These are phyloP conservation scores for Lordiphosa mommai DNA, from an alignment of 1,140 invertebrate genomes.

Conservation along the genomic window DNA sequence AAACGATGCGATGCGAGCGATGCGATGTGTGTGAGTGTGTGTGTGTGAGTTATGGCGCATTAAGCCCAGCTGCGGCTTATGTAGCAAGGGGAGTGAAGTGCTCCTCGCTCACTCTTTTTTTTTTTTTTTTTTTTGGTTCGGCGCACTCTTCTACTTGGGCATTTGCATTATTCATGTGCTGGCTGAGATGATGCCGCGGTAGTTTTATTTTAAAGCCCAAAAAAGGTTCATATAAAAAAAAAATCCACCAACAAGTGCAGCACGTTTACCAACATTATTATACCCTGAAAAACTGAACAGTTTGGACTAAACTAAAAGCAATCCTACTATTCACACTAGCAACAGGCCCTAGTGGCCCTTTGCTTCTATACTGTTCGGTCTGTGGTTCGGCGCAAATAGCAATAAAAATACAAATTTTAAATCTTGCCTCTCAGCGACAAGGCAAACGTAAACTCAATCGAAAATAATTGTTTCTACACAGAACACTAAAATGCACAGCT, in stretches of 20 bases:
- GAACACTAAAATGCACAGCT: too few species aligned
- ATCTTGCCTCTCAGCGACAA: too few species aligned
- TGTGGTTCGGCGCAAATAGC: too few species aligned
- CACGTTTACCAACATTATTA: conserved; percentile 13
- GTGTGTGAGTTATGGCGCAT: conserved; percentile 62
- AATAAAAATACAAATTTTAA: too few species aligned
- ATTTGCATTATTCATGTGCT: conserved; percentile 72
- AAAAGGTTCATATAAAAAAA: conserved; percentile 51
- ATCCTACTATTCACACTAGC: too few species aligned
- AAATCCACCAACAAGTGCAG: conserved; percentile 55
- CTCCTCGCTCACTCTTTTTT: not conserved
- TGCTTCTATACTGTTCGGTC: too few species aligned
- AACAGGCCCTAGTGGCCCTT: too few species aligned
- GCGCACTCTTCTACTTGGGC: conserved; percentile 31
- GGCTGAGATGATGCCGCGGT: conserved; percentile 26
- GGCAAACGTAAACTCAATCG: too few species aligned
- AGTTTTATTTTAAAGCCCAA: conserved; percentile 69
- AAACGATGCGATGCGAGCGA: conserved; percentile 45
- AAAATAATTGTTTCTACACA: too few species aligned
- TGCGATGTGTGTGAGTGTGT: conserved; percentile 10
- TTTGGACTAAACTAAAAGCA: too few species aligned
- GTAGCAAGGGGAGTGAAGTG: not conserved
- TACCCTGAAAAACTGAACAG: conserved; percentile 39
- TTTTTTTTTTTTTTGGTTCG: conserved; percentile 10
- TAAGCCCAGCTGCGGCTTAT: conserved; percentile 46